Evolutionary conservation across 2,888 invertebrate genomes (phyloP), one percentile per base, ranked within the genome.

Genomic region (Pristionchus arcanus): DNA sequence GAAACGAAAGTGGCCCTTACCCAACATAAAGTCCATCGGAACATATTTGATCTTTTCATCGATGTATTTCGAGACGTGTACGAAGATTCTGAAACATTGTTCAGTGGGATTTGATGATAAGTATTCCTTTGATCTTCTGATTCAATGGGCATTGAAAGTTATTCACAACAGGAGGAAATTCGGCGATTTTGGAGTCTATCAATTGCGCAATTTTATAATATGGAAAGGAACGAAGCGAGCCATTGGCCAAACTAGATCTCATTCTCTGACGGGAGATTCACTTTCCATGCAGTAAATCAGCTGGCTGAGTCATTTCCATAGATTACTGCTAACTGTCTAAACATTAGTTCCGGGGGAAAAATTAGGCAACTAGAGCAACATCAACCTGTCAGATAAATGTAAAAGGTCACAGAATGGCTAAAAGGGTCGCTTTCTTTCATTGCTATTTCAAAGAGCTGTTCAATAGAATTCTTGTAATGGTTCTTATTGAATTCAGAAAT

Each of bases 11-110:
- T 21, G 0, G 11, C 21, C 4, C 74, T 49, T 15, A 83, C 89
- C 89, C 3, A 89, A 28, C 81, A 89, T 89, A 31, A 89, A 83
- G 42, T 89, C 83, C 42, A 89, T n/a, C 19, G 89, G 89, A 16
- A 89, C 53, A 68, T 89, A 89, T 25, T 11, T 28, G 4, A 49
- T 89, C 83, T 89, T 89, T 2, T 34, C 31, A 25, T 89, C 83
- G 55, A 89, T 81, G 34, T 89, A 81, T 15, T 63, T 81, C 3
- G 89, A 21, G 53, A 89, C 16, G 59, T 59, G 28, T 7, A 13
- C 28, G 49, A 89, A 89, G 34, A 31, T 63, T 28, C 89, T 89
- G 81, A 53, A 89, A 66, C 7, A 11, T 3, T 11, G 28, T 49
- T 25, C 81, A 25, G 9, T 74, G 37, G 21, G 42, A 19, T n/a